A percentile compares a stretch with the other conserved stretches of the same genome.
These are phyloP conservation scores for Chroicocephalus ridibundus DNA, from an alignment of 2,113 vertebrate genomes.

Conservation along the genomic window DNA sequence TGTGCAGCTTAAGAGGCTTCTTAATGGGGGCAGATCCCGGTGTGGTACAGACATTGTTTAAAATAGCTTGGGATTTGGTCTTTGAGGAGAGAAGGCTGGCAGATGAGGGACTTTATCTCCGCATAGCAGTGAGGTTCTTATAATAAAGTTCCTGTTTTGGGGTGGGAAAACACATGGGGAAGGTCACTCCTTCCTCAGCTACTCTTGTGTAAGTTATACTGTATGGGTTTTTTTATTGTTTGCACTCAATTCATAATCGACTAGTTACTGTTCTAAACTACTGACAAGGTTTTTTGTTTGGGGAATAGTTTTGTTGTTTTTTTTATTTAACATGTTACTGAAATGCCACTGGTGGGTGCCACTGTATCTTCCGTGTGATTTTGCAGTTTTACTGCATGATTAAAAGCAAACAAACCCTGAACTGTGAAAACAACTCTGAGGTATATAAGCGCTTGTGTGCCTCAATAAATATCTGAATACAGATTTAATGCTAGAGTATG, in stretches of 20 bases:
- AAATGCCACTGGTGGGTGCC: background rate
- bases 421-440: background rate
- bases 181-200: background rate
- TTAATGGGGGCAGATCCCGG: background rate
- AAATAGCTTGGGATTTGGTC: background rate
- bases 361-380: background rate
- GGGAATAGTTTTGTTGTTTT: background rate
- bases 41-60: background rate
- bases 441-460: background rate
- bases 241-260: background rate
- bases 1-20: background rate
- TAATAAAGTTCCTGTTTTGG: background rate
- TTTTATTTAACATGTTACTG: background rate
- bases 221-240: background rate
- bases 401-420: conserved; percentile 7
- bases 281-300: background rate
- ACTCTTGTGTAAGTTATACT: background rate
- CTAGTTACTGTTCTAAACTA: background rate
- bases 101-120: background rate
- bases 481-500: conserved; percentile 9
- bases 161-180: background rate
- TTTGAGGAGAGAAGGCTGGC: background rate
- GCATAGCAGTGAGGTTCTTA: background rate
- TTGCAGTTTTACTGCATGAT: background rate
- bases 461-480: background rate